Evolutionary conservation across 2,113 vertebrate genomes (phyloP).

Genomic region (Camelus bactrianus): DNA sequence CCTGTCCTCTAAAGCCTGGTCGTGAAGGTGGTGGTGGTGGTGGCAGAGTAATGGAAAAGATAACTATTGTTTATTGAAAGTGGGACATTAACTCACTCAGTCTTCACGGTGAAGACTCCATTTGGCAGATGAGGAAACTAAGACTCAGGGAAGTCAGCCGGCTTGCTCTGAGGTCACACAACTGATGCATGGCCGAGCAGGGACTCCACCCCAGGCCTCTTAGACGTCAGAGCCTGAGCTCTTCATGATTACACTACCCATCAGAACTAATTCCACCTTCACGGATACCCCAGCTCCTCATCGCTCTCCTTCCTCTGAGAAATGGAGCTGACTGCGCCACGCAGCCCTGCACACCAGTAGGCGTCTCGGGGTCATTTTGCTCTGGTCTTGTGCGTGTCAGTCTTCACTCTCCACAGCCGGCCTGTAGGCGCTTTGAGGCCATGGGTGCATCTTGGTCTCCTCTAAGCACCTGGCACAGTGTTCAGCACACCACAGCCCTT

Average conservation of each 20-base stretch:
- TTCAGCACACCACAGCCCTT: neutral
- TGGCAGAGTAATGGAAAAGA: neutral
- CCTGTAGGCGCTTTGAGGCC: neutral
- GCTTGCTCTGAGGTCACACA: neutral
- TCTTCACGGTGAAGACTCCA: neutral
- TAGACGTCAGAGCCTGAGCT: neutral
- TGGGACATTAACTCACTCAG: neutral
- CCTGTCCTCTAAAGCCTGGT: neutral
- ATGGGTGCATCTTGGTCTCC: neutral
- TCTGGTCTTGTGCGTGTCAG: neutral
- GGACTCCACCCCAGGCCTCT: neutral
- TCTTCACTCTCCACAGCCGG: neutral
- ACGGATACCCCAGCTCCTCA: neutral
- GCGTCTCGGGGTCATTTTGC: neutral
- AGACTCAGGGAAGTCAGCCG: neutral
- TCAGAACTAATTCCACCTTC: neutral
- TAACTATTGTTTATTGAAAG: neutral
- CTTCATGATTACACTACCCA: neutral
- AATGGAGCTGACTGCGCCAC: neutral
- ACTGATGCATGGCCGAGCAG: neutral
- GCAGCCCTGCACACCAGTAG: neutral
- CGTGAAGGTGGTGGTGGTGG: neutral
- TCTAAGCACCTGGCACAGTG: neutral
- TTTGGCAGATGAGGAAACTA: conserved; percentile 1
- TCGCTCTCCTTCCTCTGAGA: neutral